A percentile compares a stretch with the other conserved stretches of the same genome.
Evolutionary conservation across 2,888 invertebrate species (phyloP).

Genomic region (Frankliniella fusca): DNA sequence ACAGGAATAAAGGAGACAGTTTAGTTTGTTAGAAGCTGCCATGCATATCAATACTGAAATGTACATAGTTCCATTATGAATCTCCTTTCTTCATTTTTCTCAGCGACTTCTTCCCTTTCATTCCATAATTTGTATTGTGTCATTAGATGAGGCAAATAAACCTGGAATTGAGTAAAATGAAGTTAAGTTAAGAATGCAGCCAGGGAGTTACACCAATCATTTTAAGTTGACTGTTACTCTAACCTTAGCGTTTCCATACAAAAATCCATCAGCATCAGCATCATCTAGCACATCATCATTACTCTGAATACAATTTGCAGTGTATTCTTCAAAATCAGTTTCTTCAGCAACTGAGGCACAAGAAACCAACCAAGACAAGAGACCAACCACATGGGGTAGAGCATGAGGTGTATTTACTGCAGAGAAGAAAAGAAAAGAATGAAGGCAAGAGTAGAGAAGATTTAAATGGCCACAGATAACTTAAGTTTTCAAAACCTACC

Average conservation of each 20-base stretch:
- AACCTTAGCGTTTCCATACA: background rate
- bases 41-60: background rate
- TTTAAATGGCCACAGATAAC: background rate
- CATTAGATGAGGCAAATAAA: background rate
- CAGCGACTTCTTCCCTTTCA: background rate
- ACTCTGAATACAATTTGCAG: background rate
- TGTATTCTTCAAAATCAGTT: background rate
- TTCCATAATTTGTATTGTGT: background rate
- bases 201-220: background rate
- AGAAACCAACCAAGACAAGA: background rate
- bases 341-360: background rate
- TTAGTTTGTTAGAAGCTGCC: background rate
- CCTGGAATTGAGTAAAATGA: background rate
- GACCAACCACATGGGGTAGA: background rate
- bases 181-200: background rate
- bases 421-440: background rate
- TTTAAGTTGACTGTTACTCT: background rate
- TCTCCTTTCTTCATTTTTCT: background rate
- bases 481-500: background rate
- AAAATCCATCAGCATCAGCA: background rate
- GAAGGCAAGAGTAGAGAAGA: too few relatives aligned
- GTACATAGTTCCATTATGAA: background rate
- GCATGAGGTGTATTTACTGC: constrained; percentile 10
- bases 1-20: background rate
- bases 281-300: background rate